Evolutionary conservation across 2,113 vertebrate species (phyloP).

Genomic region (Oncorhynchus gorbuscha): DNA sequence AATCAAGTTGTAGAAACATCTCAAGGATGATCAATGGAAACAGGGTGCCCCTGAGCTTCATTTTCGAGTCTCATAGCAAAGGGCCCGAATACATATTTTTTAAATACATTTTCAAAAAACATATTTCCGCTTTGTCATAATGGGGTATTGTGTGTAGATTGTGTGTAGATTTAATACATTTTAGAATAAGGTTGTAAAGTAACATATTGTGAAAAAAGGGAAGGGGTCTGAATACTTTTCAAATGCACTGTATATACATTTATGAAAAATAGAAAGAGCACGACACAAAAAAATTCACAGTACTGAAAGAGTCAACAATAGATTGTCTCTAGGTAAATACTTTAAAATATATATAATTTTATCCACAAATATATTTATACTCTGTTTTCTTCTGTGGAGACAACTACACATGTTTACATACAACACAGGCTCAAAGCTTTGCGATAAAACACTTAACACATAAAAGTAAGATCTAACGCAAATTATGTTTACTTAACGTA

Average conservation of each 20-base stretch:
- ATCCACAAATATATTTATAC: slow-evolving; percentile 74
- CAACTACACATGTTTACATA: slow-evolving; percentile 72
- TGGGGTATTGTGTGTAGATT: too few relatives aligned
- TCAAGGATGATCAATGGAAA: too few relatives aligned
- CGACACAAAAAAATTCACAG: slow-evolving; percentile 68
- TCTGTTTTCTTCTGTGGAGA: slow-evolving; percentile 66
- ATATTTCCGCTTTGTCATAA: too few relatives aligned
- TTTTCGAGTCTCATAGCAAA: too few relatives aligned
- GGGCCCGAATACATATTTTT: too few relatives aligned
- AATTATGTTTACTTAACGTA: not conserved
- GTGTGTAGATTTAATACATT: too few relatives aligned
- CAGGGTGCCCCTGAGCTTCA: too few relatives aligned
- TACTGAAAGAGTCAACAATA: slow-evolving; percentile 61
- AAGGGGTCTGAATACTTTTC: too few relatives aligned
- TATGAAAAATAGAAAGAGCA: slow-evolving; percentile 27
- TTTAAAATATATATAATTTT: slow-evolving; percentile 74
- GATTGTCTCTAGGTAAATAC: slow-evolving; percentile 68
- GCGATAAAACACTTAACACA: slow-evolving; percentile 29
- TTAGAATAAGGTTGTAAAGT: too few relatives aligned
- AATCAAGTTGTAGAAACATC: too few relatives aligned
- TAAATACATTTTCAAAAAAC: too few relatives aligned
- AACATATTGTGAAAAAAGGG: too few relatives aligned
- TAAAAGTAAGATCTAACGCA: not conserved
- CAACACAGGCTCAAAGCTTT: slow-evolving; percentile 40
- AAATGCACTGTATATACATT: slow-evolving; percentile 8